A percentile compares a stretch with the other conserved stretches of the same genome.
Conservation (phyloP, 2,888 invertebrate genomes). For the Mechanitis mazaeus region DNA sequence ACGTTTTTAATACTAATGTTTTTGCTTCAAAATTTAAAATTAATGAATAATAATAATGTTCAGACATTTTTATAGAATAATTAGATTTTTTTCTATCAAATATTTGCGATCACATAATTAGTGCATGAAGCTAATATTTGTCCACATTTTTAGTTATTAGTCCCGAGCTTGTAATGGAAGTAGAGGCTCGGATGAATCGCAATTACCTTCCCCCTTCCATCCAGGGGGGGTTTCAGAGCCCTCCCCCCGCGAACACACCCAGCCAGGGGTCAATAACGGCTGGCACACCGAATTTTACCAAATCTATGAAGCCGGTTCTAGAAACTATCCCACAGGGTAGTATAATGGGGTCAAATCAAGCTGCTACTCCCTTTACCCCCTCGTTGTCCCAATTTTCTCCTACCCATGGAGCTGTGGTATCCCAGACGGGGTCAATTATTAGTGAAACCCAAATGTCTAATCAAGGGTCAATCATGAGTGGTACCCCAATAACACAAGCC, state of each 20-base stretch:
- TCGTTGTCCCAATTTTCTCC: constrained; percentile 36
- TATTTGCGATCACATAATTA: constrained; percentile 10
- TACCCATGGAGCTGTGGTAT: constrained; percentile 34
- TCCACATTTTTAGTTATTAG: constrained; percentile 83
- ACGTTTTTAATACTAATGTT: too few relatives aligned
- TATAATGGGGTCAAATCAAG: constrained; percentile 45
- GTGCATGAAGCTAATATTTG: constrained; percentile 36
- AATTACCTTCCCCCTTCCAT: constrained; percentile 86
- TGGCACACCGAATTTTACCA: constrained; percentile 44
- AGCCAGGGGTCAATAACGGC: constrained; percentile 44
- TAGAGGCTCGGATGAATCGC: constrained; percentile 90
- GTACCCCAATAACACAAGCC: constrained; percentile 5
- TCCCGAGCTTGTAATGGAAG: constrained; percentile 91
- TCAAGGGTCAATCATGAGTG: constrained; percentile 17
- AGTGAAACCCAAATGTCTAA: constrained; percentile 28
- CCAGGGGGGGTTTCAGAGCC: constrained; percentile 62
- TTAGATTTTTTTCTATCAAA: neutral
- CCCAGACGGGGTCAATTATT: constrained; percentile 31
- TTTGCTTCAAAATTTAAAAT: too few relatives aligned
- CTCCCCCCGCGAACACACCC: constrained; percentile 41
- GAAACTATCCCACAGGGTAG: constrained; percentile 65
- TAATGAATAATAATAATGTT: too few relatives aligned
- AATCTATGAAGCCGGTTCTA: constrained; percentile 50
- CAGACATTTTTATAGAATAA: too few relatives aligned
- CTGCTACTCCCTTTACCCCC: constrained; percentile 40